A percentile compares a stretch with the other conserved stretches of the same genome.
These are phyloP conservation scores for Ophioninae sp. DNA, from an alignment of 2,888 invertebrate genomes.

Conservation along the genomic window DNA sequence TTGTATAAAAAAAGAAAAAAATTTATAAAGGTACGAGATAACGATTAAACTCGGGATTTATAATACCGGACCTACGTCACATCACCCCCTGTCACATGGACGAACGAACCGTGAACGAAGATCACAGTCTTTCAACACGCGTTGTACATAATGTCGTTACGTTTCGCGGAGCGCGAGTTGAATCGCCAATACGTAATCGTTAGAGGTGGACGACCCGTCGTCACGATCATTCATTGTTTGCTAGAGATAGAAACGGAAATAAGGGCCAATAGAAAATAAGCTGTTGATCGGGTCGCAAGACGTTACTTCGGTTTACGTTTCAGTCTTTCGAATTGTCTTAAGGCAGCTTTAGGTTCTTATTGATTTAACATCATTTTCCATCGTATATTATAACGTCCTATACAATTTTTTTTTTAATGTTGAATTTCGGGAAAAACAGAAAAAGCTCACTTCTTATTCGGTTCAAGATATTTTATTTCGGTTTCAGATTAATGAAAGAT, in stretches of 20 bases:
- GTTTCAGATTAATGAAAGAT: too few relatives aligned
- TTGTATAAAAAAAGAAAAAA: conserved; percentile 10
- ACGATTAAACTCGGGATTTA: conserved; percentile 28
- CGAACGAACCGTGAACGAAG: conserved; percentile 7
- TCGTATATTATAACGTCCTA: too few relatives aligned
- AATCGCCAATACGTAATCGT: conserved; percentile 45
- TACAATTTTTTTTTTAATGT: too few relatives aligned
- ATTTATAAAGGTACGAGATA: background rate
- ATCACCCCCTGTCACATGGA: conserved; percentile 9
- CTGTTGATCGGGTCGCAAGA: too few relatives aligned
- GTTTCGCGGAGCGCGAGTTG: conserved; percentile 48
- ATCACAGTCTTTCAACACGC: conserved; percentile 21
- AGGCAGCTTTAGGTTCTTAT: too few relatives aligned
- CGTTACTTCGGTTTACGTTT: too few relatives aligned
- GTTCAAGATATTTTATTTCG: too few relatives aligned
- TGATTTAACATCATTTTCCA: too few relatives aligned
- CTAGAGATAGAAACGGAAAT: background rate
- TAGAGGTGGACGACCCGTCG: conserved; percentile 55
- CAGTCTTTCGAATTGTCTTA: too few relatives aligned
- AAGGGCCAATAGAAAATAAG: background rate
- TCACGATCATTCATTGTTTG: conserved; percentile 10
- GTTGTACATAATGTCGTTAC: conserved; percentile 53
- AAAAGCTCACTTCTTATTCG: too few relatives aligned
- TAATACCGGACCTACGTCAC: conserved; percentile 43
- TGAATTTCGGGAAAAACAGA: too few relatives aligned